These are phyloP conservation scores for Diogma glabrata DNA, from an alignment of 2,888 invertebrate species.

Conservation along the genomic window DNA sequence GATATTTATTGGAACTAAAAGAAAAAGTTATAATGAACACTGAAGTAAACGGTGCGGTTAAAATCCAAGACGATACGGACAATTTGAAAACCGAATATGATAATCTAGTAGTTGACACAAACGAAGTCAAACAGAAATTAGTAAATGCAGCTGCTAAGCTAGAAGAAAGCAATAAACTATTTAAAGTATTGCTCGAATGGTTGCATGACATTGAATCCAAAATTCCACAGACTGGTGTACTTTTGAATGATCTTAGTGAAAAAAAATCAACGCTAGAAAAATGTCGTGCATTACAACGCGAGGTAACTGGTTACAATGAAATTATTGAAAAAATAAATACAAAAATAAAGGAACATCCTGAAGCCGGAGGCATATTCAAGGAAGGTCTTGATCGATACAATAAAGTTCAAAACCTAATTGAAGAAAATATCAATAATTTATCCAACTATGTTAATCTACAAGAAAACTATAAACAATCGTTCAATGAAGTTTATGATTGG, in stretches of 20 bases:
- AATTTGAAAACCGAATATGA: conserved; percentile 82
- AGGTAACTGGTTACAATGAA: conserved; percentile 68
- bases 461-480: conserved; percentile 73
- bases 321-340: conserved; percentile 63
- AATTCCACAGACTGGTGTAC: conserved; percentile 57
- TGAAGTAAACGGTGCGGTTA: conserved; percentile 73
- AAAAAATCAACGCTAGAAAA: conserved; percentile 84
- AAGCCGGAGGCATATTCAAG: conserved; percentile 56
- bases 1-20: conserved; percentile 78
- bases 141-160: conserved; percentile 64
- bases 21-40: conserved; percentile 91
- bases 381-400: conserved; percentile 60
- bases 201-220: conserved; percentile 78
- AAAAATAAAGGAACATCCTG: conserved; percentile 58
- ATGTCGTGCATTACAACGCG: conserved; percentile 68
- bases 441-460: conserved; percentile 79
- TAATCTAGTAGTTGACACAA: conserved; percentile 67
- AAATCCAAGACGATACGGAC: conserved; percentile 87
- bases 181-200: conserved; percentile 76
- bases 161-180: conserved; percentile 76
- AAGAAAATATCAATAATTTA: conserved; percentile 56
- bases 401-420: conserved; percentile 51
- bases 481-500: conserved; percentile 77
- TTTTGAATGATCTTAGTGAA: conserved; percentile 77
- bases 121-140: conserved; percentile 64